Evolutionary conservation across 92 coral and sea anemone genomes (phyloP).

Genomic region (Phenganax stokvisi): DNA sequence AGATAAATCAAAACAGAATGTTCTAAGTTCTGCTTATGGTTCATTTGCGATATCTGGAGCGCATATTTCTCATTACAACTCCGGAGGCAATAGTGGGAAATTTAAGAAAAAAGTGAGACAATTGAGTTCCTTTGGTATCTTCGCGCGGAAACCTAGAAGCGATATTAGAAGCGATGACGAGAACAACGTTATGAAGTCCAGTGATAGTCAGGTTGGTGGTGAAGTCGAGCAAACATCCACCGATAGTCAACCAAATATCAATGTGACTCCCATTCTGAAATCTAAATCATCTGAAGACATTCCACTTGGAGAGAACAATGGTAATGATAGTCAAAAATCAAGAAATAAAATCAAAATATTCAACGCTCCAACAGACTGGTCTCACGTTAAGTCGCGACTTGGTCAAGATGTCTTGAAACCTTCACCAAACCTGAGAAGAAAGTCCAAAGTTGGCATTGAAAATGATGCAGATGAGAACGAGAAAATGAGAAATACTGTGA

Average conservation of each 20-base stretch:
- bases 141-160: background rate
- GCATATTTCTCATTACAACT: slow-evolving; percentile 23
- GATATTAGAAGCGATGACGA: background rate
- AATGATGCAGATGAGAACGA: background rate
- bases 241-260: background rate
- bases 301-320: background rate
- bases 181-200: too few species aligned
- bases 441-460: slow-evolving; percentile 5
- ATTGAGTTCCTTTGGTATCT: slow-evolving; percentile 25
- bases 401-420: background rate
- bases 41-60: slow-evolving; percentile 2
- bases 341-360: slow-evolving; percentile 59
- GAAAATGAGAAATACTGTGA: slow-evolving; percentile 39
- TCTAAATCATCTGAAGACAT: background rate
- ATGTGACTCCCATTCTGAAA: background rate
- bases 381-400: slow-evolving; percentile 52
- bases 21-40: slow-evolving; percentile 20
- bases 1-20: background rate
- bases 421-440: slow-evolving; percentile 7
- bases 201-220: too few species aligned
- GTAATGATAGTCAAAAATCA: slow-evolving; percentile 28
- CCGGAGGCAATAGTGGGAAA: background rate
- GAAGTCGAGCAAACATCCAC: background rate
- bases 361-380: slow-evolving; percentile 59
- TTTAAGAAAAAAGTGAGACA: slow-evolving; percentile 32